A percentile compares a stretch with the other conserved stretches of the same genome.
Conservation (phyloP, 2,888 invertebrate species). For the Pyrocoelia pectoralis region DNA sequence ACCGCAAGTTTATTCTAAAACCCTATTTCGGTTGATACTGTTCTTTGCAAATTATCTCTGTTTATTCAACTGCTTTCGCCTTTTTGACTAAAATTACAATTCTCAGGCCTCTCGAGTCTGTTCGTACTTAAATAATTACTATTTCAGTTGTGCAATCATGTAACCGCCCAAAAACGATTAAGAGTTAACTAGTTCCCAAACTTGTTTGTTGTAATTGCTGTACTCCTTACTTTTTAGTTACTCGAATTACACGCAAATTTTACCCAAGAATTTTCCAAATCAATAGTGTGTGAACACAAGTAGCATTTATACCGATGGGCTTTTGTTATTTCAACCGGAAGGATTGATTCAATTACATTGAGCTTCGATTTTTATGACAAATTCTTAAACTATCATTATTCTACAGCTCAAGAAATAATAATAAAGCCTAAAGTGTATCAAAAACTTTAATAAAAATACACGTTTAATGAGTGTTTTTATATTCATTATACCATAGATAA, state of each 20-base stretch:
- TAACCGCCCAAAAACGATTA: not conserved
- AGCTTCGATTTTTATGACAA: too few relatives aligned
- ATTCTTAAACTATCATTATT: too few relatives aligned
- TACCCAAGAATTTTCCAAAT: not conserved
- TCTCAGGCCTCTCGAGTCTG: not conserved
- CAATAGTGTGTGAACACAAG: too few relatives aligned
- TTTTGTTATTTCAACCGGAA: too few relatives aligned
- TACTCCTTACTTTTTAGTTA: not conserved
- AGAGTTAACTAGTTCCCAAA: slow-evolving; percentile 6
- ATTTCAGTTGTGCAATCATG: not conserved
- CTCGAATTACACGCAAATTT: not conserved
- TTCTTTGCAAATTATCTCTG: slow-evolving; percentile 6
- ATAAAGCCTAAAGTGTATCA: too few relatives aligned
- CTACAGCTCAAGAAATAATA: too few relatives aligned
- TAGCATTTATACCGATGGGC: too few relatives aligned
- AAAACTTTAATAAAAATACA: too few relatives aligned
- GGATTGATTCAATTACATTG: too few relatives aligned
- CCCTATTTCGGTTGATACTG: not conserved
- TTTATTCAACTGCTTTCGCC: not conserved
- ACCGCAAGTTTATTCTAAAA: not conserved
- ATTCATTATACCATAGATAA: too few relatives aligned
- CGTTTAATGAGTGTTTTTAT: too few relatives aligned
- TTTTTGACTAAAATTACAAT: slow-evolving; percentile 1
- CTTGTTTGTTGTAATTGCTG: slow-evolving; percentile 6
- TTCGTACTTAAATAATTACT: slow-evolving; percentile 2